Percentiles rank a stretch among this genome's conserved stretches.
phyloP scores from a whole-genome alignment of 37 sponge, comb jelly and placozoan genomes.

The Aplysina aerophoba region DNA sequence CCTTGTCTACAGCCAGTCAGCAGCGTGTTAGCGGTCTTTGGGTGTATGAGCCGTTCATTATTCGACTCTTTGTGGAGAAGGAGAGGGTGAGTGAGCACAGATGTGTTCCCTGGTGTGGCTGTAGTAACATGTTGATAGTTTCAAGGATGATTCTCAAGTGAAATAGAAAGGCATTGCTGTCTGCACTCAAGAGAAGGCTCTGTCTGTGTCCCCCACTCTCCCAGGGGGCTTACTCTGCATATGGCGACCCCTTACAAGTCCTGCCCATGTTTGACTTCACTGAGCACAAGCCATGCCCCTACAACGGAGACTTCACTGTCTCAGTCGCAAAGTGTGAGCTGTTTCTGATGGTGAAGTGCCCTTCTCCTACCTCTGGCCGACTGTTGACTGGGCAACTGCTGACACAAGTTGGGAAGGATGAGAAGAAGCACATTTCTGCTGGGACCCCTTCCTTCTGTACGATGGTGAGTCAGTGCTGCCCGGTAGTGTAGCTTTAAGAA shows the following conservation, averaged over 20 bases:
- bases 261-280: neutral
- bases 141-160: too few relatives aligned
- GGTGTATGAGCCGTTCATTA: neutral
- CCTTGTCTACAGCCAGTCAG: too few relatives aligned
- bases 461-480: slow-evolving; percentile 9
- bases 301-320: neutral
- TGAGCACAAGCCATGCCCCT: slow-evolving; percentile 18
- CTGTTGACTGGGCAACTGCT: neutral
- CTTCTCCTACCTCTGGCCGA: neutral
- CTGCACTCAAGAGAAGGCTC: neutral
- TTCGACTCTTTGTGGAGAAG: neutral
- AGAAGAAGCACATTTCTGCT: slow-evolving; percentile 18
- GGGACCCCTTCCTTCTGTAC: slow-evolving; percentile 1
- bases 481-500: too few relatives aligned
- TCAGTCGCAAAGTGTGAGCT: neutral
- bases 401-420: neutral
- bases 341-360: neutral
- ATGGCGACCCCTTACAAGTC: neutral
- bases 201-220: neutral
- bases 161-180: too few relatives aligned
- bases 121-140: too few relatives aligned
- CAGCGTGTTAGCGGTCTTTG: neutral
- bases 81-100: slow-evolving; percentile 1
- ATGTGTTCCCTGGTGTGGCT: too few relatives aligned
- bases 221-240: neutral